Evolutionary conservation across 2,797 vertebrate species (phyloP).

Genomic region (Danio aesculapii): DNA sequence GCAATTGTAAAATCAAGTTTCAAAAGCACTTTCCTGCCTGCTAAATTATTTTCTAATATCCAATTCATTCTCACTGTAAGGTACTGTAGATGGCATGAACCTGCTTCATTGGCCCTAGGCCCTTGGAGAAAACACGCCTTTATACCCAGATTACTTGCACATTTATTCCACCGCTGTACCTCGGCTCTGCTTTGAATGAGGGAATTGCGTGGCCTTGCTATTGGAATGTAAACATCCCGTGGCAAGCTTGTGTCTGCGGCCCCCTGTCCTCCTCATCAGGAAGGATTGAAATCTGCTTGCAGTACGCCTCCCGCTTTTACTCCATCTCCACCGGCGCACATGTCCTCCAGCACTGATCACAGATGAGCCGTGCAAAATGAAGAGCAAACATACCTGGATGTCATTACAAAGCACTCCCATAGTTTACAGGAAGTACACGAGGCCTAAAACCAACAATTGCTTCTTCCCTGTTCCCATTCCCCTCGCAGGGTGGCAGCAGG

Average conservation of each 20-base stretch:
- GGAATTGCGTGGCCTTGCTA: slow-evolving; percentile 36
- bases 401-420: slow-evolving; percentile 70
- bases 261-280: slow-evolving; percentile 41
- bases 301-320: neutral
- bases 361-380: slow-evolving; percentile 78
- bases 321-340: slow-evolving; percentile 41
- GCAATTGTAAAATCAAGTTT: slow-evolving; percentile 1
- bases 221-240: slow-evolving; percentile 61
- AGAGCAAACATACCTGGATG: slow-evolving; percentile 82
- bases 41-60: slow-evolving; percentile 7
- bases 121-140: slow-evolving; percentile 23
- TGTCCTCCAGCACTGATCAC: slow-evolving; percentile 65
- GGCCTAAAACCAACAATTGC: slow-evolving; percentile 52
- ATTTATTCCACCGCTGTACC: slow-evolving; percentile 21
- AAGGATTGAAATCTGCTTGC: slow-evolving; percentile 37
- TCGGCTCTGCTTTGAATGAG: slow-evolving; percentile 38
- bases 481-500: neutral
- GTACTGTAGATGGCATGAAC: slow-evolving; percentile 21
- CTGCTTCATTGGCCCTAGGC: slow-evolving; percentile 18
- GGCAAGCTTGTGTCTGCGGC: slow-evolving; percentile 37
- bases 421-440: slow-evolving; percentile 53
- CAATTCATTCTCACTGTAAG: slow-evolving; percentile 22
- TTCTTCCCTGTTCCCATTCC: slow-evolving; percentile 32
- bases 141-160: slow-evolving; percentile 49
- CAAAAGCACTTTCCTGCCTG: neutral